Evolutionary conservation across 2,797 vertebrate genomes (phyloP).

Genomic region (Periparus ater): DNA sequence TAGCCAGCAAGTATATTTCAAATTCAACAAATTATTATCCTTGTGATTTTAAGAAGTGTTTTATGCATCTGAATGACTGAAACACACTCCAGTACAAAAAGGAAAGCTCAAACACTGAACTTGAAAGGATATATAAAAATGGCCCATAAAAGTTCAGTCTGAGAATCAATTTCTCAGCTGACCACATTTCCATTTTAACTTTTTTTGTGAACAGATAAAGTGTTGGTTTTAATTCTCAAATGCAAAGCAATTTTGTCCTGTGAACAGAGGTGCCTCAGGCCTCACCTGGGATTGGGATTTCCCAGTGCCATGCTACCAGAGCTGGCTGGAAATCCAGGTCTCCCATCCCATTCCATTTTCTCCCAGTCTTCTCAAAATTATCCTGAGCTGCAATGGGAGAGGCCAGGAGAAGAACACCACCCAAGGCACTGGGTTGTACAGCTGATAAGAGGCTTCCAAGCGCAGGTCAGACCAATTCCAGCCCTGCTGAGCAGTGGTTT

Average conservation of each 20-base stretch:
- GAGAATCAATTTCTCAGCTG: background rate
- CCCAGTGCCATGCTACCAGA: background rate
- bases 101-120: background rate
- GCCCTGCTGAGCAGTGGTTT: background rate
- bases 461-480: background rate
- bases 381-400: background rate
- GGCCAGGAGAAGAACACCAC: background rate
- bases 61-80: background rate
- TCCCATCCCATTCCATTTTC: background rate
- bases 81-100: background rate
- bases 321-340: background rate
- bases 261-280: background rate
- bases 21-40: background rate
- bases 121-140: background rate
- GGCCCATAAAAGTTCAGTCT: background rate
- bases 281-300: background rate
- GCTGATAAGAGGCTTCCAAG: background rate
- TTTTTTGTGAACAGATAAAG: background rate
- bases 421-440: background rate
- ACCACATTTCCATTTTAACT: accelerated
- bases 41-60: background rate
- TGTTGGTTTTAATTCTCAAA: background rate
- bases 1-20: background rate
- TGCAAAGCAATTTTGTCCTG: background rate
- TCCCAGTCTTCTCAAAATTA: background rate